Conservation (phyloP, 2,888 invertebrate genomes). For the Ommatoiulus sabulosus region DNA sequence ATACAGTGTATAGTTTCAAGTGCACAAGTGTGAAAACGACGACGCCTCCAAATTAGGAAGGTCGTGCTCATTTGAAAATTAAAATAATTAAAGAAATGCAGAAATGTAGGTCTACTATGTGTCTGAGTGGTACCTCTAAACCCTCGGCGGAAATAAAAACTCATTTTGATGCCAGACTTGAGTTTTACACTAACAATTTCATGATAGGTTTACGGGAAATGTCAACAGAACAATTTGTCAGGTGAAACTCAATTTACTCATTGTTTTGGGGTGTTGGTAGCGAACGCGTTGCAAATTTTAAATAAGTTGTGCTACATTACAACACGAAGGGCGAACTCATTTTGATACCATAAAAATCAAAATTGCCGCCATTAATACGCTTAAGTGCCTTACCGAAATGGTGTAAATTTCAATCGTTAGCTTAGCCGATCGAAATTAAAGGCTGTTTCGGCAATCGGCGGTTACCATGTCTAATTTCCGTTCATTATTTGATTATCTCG, state of each 20-base stretch:
- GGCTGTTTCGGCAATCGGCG: background rate
- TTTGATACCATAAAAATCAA: background rate
- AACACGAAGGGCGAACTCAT: background rate
- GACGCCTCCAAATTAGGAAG: background rate
- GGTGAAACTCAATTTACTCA: background rate
- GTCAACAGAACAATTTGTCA: background rate
- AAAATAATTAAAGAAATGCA: background rate
- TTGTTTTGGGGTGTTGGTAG: background rate
- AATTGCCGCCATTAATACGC: background rate
- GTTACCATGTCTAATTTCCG: background rate
- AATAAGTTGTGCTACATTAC: background rate
- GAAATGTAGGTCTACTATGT: background rate
- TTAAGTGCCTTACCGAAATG: background rate
- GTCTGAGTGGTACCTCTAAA: background rate
- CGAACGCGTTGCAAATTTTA: background rate
- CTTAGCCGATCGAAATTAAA: background rate
- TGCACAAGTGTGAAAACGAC: background rate
- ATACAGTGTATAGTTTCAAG: background rate
- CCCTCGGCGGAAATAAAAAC: background rate
- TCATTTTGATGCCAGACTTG: background rate
- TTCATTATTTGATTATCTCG: background rate
- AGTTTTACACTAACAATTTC: background rate
- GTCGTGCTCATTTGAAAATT: background rate
- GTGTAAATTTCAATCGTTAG: background rate
- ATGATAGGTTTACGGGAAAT: background rate